phyloP scores from a whole-genome alignment of 2,113 vertebrate genomes.

The Accipiter virgatus region DNA sequence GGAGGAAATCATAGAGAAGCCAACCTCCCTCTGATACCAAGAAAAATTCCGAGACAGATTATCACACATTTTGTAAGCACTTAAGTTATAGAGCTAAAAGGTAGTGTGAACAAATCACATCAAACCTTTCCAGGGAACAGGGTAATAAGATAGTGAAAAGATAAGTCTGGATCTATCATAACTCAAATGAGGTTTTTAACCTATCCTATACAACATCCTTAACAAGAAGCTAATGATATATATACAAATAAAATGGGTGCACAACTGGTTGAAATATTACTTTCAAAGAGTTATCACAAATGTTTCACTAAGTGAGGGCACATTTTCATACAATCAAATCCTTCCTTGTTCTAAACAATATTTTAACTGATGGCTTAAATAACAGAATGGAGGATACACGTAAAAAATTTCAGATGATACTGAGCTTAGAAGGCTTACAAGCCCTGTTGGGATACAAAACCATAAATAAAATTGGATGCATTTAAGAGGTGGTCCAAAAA shows the following conservation, averaged over 20 bases:
- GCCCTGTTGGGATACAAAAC: not conserved
- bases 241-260: not conserved
- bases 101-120: not conserved
- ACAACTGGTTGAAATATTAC: not conserved
- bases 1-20: not conserved
- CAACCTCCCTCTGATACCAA: not conserved
- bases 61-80: not conserved
- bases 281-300: not conserved
- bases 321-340: not conserved
- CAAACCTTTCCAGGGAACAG: not conserved
- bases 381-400: not conserved
- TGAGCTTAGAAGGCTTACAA: not conserved
- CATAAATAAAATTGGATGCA: not conserved
- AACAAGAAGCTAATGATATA: not conserved
- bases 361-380: not conserved
- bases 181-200: not conserved
- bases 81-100: not conserved
- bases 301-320: not conserved
- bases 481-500: not conserved
- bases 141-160: not conserved
- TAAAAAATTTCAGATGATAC: not conserved
- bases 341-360: not conserved
- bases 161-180: not conserved
- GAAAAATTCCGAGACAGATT: not conserved
- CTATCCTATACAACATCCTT: not conserved